phyloP scores from a whole-genome alignment of 2,113 vertebrate species.

The Limanda limanda region DNA sequence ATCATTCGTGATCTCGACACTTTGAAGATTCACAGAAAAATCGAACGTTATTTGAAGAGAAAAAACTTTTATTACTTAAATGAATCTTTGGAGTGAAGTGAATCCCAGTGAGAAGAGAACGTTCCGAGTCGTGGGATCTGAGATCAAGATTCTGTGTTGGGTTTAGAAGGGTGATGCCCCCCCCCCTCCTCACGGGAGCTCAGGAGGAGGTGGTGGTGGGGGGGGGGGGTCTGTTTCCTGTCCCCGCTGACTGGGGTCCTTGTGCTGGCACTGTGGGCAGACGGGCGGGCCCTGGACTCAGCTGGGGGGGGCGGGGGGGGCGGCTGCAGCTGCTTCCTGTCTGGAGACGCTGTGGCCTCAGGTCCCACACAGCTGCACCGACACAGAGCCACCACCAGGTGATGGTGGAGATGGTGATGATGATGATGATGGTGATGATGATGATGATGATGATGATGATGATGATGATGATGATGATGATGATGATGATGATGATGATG shows the following conservation, averaged over 20 bases:
- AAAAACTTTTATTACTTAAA: too few species aligned
- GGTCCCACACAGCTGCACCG: too few species aligned
- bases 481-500: background rate
- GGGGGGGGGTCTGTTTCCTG: conserved; percentile 50
- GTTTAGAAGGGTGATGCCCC: background rate
- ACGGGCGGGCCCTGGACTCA: conserved; percentile 22
- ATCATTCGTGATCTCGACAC: too few species aligned
- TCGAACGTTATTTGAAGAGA: too few species aligned
- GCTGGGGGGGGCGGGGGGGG: conserved; percentile 51
- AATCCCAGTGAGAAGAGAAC: too few species aligned
- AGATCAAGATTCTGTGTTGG: too few species aligned
- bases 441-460: background rate
- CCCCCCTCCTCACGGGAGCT: conserved; percentile 10
- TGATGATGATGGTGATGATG: too few species aligned
- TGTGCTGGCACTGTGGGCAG: conserved; percentile 38
- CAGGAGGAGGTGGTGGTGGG: background rate
- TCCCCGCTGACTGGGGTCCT: conserved; percentile 53
- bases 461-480: background rate
- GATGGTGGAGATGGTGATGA: too few species aligned
- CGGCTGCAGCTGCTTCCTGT: conserved; percentile 40
- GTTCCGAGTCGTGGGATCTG: too few species aligned
- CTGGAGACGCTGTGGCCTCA: too few species aligned
- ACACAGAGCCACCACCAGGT: too few species aligned
- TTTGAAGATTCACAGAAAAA: too few species aligned
- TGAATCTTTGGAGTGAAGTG: background rate